Evolutionary conservation across 2,797 vertebrate species (phyloP), one percentile per base, ranked within the genome.

Genomic region (Muscicapa comitata): DNA sequence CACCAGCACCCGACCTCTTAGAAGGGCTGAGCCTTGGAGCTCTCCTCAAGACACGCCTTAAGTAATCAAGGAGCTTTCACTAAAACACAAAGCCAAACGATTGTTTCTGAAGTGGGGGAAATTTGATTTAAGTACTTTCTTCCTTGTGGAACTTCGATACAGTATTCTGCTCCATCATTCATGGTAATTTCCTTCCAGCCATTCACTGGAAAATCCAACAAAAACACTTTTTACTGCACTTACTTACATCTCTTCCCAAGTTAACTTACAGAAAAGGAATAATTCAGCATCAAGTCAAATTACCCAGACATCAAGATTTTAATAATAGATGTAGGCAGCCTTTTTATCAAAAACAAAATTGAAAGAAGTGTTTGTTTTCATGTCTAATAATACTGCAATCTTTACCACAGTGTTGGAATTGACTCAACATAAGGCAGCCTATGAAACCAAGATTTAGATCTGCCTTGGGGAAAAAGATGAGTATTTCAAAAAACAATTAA

Each of bases 401-500:
- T 63, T 90, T 74, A 86, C 77, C 51, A 81, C 58, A 73, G 20
- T 11, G 7, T 68, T 78, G 70, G 42, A 94, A 91, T 57, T 12
- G 31, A 95, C 75, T 76, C 94, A 97, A 70, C 82, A 55, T 71
- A 88, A 75, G 31, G 43, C 75, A 58, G 35, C 4, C 54, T 42
- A 63, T 54, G 28, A 85, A 94, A 75, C 15, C 15, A 86, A 95
- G 62, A 96, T 94, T 95, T 86, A 29, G 80, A 94, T 91, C 51
- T 93, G 71, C 83, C 89, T 74, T 51, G 7, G 42, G 76, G 75
- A 54, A 86, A 95, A 94, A 81, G 67, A 2, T 53, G 54, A 13
- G 2, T 81, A 84, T 90, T 94, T 94, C 70, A 85, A 92, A 88
- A 93, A 91, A 84, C 91, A 96, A 97, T 96, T 97, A 96, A 93